Percentiles rank a stretch among this genome's conserved stretches.
These are phyloP conservation scores for Andrena bicolor DNA, from an alignment of 2,888 invertebrate species.

Conservation along the genomic window DNA sequence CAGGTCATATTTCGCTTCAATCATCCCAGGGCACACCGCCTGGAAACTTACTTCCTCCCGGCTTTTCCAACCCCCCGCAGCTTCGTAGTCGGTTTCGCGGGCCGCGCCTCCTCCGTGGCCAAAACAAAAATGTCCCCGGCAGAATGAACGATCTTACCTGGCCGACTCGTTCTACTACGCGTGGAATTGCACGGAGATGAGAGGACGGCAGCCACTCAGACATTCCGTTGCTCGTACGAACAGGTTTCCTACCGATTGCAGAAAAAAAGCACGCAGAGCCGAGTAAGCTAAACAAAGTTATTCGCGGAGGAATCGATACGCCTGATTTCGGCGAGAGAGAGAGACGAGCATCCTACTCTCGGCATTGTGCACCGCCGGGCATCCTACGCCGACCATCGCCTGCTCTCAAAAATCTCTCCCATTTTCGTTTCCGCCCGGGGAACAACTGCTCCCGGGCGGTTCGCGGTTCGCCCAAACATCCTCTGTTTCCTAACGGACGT, in stretches of 20 bases:
- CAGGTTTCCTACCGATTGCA: slow-evolving; percentile 71
- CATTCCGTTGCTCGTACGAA: slow-evolving; percentile 72
- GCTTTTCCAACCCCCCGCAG: not conserved
- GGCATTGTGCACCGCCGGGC: not conserved
- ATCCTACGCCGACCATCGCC: not conserved
- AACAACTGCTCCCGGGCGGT: not conserved
- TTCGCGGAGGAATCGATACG: slow-evolving; percentile 57
- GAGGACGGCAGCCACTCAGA: slow-evolving; percentile 69
- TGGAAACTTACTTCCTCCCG: too few species aligned
- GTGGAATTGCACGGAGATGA: slow-evolving; percentile 66
- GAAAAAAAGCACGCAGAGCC: slow-evolving; percentile 57
- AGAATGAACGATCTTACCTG: slow-evolving; percentile 65
- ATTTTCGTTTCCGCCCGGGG: not conserved
- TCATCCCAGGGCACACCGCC: too few species aligned
- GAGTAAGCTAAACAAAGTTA: slow-evolving; percentile 70
- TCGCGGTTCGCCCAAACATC: not conserved
- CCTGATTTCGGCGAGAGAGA: slow-evolving; percentile 33
- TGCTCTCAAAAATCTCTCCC: not conserved
- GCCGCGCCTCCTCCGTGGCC: not conserved
- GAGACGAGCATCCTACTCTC: not conserved
- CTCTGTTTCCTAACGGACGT: not conserved
- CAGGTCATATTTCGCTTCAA: too few species aligned
- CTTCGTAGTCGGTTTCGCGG: not conserved
- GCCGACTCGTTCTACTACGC: slow-evolving; percentile 59
- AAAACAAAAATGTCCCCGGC: slow-evolving; percentile 54